Evolutionary conservation across 2,888 invertebrate genomes (phyloP), one percentile per base, ranked within the genome.

Genomic region (Caenorhabditis drosophilae): DNA sequence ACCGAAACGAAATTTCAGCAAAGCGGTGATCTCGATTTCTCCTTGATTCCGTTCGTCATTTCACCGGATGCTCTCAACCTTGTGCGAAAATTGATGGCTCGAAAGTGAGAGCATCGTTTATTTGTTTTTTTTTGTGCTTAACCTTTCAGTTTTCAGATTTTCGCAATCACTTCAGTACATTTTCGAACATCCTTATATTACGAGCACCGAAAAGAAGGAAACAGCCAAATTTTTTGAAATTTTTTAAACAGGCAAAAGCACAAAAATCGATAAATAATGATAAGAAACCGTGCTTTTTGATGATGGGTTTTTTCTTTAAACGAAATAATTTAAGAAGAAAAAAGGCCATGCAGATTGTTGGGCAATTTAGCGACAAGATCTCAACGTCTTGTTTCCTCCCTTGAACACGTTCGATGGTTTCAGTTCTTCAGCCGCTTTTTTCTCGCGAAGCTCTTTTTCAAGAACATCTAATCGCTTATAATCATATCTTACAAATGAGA

Each of bases 401-500:
- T 62, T 53, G 63, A 73, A 73, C n/a, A 54, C 20, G 18, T 62
- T 47, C 20, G 51, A 42, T 23, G 59, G 50, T 26, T 52, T 42
- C 38, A 41, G 40, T 31, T 46, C 45, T 9, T 46, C 18, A 9
- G 55, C 50, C 1, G 48, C 59, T 22, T 60, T 50, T 23, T 45
- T 27, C 48, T 70, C 76, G 22, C 64, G 66, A 38, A 73, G 52
- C 57, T 77, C 78, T 49, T 77, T 72, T 59, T 78, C 76, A 44
- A 73, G 42, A 6, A 75, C 70, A 7, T 67, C 66, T 15, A 76
- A 73, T 18, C 75, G 77, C 50, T 78, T 79, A 70, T 81, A 81
- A 58, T 79, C 76, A 59, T 76, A 78, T 26, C 81, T 75, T 20
- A 80, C 68, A 66, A 81, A 81, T 4, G 64, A 63, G 45, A 80